Base-by-base conservation (phyloP, 2,888 invertebrate genomes). In the Anthrax anthrax region DNA sequence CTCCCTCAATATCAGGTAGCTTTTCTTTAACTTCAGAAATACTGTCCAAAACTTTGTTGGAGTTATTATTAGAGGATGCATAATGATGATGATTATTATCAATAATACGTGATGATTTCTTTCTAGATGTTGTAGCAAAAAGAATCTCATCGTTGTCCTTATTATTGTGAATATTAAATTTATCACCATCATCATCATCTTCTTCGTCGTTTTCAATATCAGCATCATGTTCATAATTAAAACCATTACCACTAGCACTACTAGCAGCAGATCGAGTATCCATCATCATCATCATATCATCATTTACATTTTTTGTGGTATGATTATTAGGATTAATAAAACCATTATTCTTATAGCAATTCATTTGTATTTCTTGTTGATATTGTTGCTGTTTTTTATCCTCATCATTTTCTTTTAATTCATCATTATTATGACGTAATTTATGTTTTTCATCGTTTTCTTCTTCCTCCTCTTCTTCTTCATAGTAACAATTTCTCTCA, bases 1-100 rank as follows among this genome's bases (percentile, higher is more conserved):
- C 43, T 18, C 39, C 47, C 19, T 36, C 60, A 61, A 60, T 58
- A 58, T 63, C 61, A 60, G 65, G 64, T 63, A 65, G 60, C 60
- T 62, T 65, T 59, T 62, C 64, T 55, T 62, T 64, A 57, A 65
- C 59, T 60, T 66, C 66, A 58, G 60, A 63, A 61, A 66, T 65
- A 64, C 65, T 66, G 60, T 61, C 62, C 58, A 66, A 61, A 57
- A 62, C n/a, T 40, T 13, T 42, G 40, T 45, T 46, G 13, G 13
- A 3, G 13, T 32, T 9, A 32, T 32, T 32, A 32, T 32, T 32
- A 16, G 37, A 37, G 1, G 37, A 36, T 36, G n/a, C 23, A 29
- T 10, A 3, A 29, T 10, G 10, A 29, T 29, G 29, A 29, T 29
- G 29, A 29, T 29, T 6, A 29, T 29, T 6, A 29, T 29, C 29